These are phyloP conservation scores for Hemibagrus wyckioides DNA, from an alignment of 2,113 vertebrate species.

Conservation along the genomic window DNA sequence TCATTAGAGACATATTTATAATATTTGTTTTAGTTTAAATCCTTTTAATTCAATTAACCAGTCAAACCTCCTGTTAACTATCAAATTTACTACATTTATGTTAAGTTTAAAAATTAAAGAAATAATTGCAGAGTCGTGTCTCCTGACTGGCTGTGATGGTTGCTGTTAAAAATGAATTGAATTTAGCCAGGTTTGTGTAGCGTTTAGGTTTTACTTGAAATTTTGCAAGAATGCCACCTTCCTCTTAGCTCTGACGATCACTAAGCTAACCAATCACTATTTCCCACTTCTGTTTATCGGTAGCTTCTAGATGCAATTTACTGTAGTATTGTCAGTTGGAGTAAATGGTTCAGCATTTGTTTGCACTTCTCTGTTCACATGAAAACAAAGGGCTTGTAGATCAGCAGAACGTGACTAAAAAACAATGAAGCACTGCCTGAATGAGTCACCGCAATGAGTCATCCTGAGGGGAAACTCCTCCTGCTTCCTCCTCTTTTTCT, in stretches of 20 bases:
- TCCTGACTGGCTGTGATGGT: not conserved
- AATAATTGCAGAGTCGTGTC: not conserved
- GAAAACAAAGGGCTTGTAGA: conserved; percentile 61
- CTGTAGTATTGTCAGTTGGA: not conserved
- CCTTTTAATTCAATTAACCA: not conserved
- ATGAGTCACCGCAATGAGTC: conserved; percentile 78
- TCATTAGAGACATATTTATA: not conserved
- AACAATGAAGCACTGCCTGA: conserved; percentile 71
- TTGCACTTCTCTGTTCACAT: conserved; percentile 37
- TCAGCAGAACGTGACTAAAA: conserved; percentile 71
- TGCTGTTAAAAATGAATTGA: not conserved
- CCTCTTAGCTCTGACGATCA: not conserved
- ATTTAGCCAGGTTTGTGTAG: not conserved
- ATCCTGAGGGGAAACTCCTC: conserved; percentile 70
- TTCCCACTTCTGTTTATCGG: conserved; percentile 1
- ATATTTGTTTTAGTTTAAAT: not conserved
- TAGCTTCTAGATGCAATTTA: conserved; percentile 3
- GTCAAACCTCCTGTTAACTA: not conserved
- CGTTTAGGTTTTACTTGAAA: not conserved
- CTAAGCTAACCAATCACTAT: not conserved
- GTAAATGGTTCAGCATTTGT: conserved; percentile 13
- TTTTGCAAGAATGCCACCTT: not conserved
- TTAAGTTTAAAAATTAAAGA: not conserved
- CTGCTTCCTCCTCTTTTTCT: conserved; percentile 57
- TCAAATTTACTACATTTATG: not conserved